A percentile compares a stretch with the other conserved stretches of the same genome.
Conservation (phyloP, 2,797 vertebrate species). For the Oreochromis grahami region DNA sequence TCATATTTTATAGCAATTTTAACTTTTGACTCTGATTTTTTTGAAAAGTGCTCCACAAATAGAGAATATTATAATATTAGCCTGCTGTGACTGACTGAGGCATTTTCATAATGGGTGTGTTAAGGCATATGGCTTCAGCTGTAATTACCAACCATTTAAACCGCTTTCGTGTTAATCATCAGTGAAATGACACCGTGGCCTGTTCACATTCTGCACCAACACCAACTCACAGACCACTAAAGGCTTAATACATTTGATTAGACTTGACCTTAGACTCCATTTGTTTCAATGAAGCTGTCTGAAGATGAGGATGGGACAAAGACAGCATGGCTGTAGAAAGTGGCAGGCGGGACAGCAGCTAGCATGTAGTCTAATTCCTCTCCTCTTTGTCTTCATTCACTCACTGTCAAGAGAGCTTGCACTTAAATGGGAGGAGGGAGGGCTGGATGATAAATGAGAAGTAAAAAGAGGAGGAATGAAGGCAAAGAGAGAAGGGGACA, state of each 20-base stretch:
- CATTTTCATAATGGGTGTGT: not conserved
- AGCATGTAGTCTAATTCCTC: slow-evolving; percentile 51
- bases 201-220: not conserved
- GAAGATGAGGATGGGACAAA: slow-evolving; percentile 16
- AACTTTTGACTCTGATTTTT: not conserved
- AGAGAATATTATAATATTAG: not conserved
- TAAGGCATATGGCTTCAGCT: not conserved
- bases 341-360: slow-evolving; percentile 13
- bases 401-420: slow-evolving; percentile 33
- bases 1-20: not conserved
- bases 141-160: slow-evolving; percentile 37
- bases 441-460: slow-evolving; percentile 26
- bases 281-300: slow-evolving; percentile 35
- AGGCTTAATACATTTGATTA: slow-evolving; percentile 13
- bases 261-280: slow-evolving; percentile 19
- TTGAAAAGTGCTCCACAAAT: not conserved
- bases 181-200: not conserved
- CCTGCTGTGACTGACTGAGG: not conserved
- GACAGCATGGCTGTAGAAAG: not conserved
- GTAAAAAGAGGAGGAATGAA: not conserved
- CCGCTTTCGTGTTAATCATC: slow-evolving; percentile 34
- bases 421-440: not conserved
- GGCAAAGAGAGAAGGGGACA: not conserved
- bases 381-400: slow-evolving; percentile 54
- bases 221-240: not conserved